Evolutionary conservation across 35 echinoderm and acorn worm species (phyloP).

Genomic region (Acanthaster planci): DNA sequence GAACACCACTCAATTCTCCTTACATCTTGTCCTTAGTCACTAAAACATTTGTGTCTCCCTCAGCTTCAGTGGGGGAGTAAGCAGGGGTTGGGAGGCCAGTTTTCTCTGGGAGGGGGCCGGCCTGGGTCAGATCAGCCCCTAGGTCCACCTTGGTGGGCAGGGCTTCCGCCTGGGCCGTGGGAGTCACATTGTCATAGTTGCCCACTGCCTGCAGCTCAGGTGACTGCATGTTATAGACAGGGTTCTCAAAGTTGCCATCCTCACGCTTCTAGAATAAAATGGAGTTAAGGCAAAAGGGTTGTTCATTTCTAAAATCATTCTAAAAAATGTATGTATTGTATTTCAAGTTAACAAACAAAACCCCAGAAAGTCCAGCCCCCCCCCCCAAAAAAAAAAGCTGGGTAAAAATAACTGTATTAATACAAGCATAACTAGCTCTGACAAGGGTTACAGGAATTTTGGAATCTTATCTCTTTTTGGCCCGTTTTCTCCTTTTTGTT

Average conservation of each 20-base stretch:
- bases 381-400: too few species aligned
- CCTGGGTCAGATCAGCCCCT: neutral
- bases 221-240: neutral
- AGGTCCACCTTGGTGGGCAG: neutral
- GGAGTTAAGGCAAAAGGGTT: too few species aligned
- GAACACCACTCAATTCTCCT: neutral
- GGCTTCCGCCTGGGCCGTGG: neutral
- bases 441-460: too few species aligned
- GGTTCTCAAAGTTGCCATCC: neutral
- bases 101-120: slow-evolving; percentile 18
- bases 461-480: too few species aligned
- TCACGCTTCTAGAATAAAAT: neutral
- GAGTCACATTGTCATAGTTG: neutral
- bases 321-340: too few species aligned
- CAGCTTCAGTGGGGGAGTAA: slow-evolving; percentile 39
- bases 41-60: slow-evolving; percentile 51
- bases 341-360: too few species aligned
- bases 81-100: slow-evolving; percentile 14
- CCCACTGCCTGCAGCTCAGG: slow-evolving; percentile 1
- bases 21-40: slow-evolving; percentile 46
- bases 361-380: too few species aligned
- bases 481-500: too few species aligned
- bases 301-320: too few species aligned
- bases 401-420: too few species aligned
- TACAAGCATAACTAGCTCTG: too few species aligned